A percentile compares a stretch with the other conserved stretches of the same genome.
phyloP scores from a whole-genome alignment of 1,140 invertebrate species.

The Eumeta japonica region DNA sequence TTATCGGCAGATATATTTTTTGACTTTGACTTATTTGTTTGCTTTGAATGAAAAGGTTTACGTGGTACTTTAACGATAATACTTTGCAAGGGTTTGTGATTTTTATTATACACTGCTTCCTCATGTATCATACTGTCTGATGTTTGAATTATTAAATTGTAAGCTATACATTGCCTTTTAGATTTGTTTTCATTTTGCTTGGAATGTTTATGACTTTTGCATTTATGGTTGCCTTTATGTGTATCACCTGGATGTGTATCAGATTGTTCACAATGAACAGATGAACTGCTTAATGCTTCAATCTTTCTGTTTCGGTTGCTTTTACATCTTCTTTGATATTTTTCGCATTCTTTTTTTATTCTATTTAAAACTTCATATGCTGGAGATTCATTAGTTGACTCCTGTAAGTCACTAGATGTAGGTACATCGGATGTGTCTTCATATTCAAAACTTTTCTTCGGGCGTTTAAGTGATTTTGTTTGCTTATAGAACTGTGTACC shows the following conservation, averaged over 20 bases:
- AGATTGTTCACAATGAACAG: constrained; percentile 32
- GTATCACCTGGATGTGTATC: constrained; percentile 19
- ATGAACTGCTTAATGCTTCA: constrained; percentile 32
- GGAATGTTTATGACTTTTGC: constrained; percentile 24
- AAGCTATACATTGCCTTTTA: constrained; percentile 45
- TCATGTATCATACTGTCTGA: constrained; percentile 47
- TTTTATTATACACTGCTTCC: constrained; percentile 17
- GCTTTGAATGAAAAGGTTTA: no score
- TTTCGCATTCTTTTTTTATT: constrained; percentile 45
- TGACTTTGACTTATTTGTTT: no score
- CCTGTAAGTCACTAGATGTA: constrained; percentile 28
- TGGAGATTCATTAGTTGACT: constrained; percentile 33
- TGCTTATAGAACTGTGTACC: constrained; percentile 29
- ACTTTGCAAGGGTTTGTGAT: constrained; percentile 25
- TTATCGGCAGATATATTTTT: background rate
- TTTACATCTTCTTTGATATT: constrained; percentile 38
- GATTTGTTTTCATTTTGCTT: constrained; percentile 25
- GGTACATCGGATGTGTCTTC: constrained; percentile 32
- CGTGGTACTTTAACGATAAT: constrained; percentile 46
- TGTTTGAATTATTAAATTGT: constrained; percentile 49
- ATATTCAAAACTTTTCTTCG: constrained; percentile 16
- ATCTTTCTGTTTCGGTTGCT: constrained; percentile 7
- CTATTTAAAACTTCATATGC: constrained; percentile 40
- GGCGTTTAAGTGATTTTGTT: no score
- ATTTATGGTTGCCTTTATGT: constrained; percentile 16